Evolutionary conservation across 2,888 invertebrate genomes (phyloP).

Genomic region (Polydrusus tereticollis): DNA sequence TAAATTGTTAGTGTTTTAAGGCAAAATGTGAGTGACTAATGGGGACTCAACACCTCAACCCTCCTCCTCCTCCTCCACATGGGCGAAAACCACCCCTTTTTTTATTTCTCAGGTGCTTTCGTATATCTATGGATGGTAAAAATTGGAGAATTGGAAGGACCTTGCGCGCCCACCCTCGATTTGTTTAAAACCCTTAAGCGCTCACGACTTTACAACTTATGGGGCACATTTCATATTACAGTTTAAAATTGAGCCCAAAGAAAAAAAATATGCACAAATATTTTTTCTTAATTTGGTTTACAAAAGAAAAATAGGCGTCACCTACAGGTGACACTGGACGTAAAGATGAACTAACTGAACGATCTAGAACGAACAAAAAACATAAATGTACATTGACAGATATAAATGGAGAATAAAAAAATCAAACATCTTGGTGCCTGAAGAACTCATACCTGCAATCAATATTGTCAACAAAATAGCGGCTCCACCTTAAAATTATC

Average conservation of each 20-base stretch:
- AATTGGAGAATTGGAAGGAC: too few species aligned
- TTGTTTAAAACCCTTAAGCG: neutral
- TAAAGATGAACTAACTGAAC: neutral
- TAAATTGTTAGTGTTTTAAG: too few species aligned
- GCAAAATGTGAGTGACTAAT: too few species aligned
- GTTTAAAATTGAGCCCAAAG: neutral
- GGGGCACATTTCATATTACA: neutral
- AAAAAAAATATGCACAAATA: neutral
- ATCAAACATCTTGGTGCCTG: neutral
- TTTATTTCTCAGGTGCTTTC: too few species aligned
- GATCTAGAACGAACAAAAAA: neutral
- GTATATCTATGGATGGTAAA: too few species aligned
- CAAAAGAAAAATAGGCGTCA: neutral
- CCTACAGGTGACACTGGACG: conserved; percentile 10
- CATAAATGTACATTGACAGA: neutral
- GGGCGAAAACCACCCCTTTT: too few species aligned
- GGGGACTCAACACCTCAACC: too few species aligned
- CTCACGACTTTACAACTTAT: neutral
- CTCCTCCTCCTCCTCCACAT: too few species aligned
- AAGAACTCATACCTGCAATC: conserved; percentile 3
- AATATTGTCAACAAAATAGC: too few species aligned
- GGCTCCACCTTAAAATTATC: too few species aligned
- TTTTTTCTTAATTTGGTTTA: neutral
- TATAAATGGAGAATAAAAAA: neutral
- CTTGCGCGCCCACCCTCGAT: too few species aligned